A percentile compares a stretch with the other conserved stretches of the same genome.
Conservation (phyloP, 2,113 vertebrate genomes). For the Dryoscopus gambensis region DNA sequence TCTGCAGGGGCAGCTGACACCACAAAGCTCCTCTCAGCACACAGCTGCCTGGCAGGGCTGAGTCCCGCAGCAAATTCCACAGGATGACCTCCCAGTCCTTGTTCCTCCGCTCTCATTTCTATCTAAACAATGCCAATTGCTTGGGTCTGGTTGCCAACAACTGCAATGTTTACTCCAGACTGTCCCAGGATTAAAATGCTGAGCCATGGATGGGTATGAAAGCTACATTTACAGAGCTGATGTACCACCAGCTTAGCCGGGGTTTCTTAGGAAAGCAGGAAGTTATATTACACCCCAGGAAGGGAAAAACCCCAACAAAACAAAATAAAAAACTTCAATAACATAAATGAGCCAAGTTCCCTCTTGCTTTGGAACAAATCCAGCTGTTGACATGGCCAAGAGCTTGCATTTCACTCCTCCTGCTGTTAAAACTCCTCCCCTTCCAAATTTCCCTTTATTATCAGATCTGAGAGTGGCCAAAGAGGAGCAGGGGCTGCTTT, state of each 20-base stretch:
- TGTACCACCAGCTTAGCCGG: background rate
- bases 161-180: background rate
- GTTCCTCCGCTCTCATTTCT: background rate
- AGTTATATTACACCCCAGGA: background rate
- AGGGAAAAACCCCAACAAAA: background rate
- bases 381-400: constrained; percentile 9
- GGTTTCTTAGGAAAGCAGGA: background rate
- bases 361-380: constrained; percentile 11
- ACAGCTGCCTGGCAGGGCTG: constrained; percentile 40
- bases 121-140: constrained; percentile 26
- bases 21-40: background rate
- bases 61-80: constrained; percentile 26
- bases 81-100: constrained; percentile 28
- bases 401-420: constrained; percentile 7
- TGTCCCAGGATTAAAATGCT: background rate
- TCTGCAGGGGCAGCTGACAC: constrained; percentile 20
- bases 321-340: background rate
- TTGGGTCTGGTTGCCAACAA: background rate
- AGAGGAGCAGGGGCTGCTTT: background rate
- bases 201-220: background rate
- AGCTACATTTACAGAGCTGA: background rate
- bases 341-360: background rate
- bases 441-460: background rate
- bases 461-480: background rate
- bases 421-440: background rate